Evolutionary conservation across 2,113 vertebrate species (phyloP).

Genomic region (Hemichromis elongatus): DNA sequence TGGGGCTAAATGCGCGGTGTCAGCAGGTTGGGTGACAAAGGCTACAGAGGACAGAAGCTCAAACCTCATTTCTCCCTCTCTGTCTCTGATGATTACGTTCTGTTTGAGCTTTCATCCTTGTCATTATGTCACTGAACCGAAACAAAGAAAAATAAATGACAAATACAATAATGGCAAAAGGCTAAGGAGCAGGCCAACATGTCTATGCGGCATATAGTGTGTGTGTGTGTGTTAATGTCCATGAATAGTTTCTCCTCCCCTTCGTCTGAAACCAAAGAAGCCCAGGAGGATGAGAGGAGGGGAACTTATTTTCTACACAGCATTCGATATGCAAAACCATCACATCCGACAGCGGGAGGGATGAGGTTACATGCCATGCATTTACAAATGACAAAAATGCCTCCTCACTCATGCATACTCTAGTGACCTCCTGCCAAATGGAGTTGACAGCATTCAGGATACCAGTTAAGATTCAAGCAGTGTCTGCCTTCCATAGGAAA

Average conservation of each 20-base stretch:
- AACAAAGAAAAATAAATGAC: neutral
- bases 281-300: conserved; percentile 49
- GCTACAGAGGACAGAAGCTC: conserved; percentile 52
- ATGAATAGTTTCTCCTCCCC: conserved; percentile 51
- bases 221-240: conserved; percentile 17
- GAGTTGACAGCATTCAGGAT: conserved; percentile 26
- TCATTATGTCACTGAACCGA: conserved; percentile 1
- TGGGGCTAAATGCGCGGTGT: conserved; percentile 36
- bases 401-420: conserved; percentile 39
- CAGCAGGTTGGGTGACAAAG: conserved; percentile 58
- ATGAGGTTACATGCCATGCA: conserved; percentile 46
- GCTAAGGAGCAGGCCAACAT: neutral
- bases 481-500: conserved; percentile 1
- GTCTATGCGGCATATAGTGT: conserved; percentile 11
- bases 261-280: conserved; percentile 30
- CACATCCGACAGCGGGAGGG: conserved; percentile 29
- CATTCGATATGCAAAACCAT: conserved; percentile 39
- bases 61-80: conserved; percentile 5
- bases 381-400: conserved; percentile 51
- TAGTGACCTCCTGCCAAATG: conserved; percentile 29
- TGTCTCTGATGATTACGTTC: conserved; percentile 1
- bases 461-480: conserved; percentile 23
- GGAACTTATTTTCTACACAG: conserved; percentile 47
- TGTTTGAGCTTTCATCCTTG: neutral
- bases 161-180: neutral